Evolutionary conservation across 2,113 vertebrate species (phyloP).

Genomic region (Tragelaphus strepsiceros): DNA sequence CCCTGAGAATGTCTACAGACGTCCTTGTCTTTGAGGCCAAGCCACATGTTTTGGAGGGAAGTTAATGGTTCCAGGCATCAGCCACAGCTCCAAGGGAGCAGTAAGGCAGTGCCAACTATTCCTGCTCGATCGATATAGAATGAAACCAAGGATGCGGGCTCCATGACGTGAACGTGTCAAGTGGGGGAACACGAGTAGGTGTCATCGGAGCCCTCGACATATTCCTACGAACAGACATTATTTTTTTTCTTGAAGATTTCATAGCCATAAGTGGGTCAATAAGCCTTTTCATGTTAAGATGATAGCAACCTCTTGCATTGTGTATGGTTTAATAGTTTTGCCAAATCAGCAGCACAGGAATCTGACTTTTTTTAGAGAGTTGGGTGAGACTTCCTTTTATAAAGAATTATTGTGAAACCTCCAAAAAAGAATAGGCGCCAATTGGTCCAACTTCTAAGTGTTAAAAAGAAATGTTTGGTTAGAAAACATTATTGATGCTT

Average conservation of each 20-base stretch:
- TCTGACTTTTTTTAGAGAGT: neutral
- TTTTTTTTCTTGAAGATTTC: neutral
- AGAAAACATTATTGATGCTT: neutral
- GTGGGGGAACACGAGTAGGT: accelerated
- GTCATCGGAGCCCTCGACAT: neutral
- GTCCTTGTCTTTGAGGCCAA: neutral
- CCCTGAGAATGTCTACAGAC: neutral
- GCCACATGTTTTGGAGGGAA: neutral
- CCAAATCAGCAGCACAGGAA: conserved; percentile 61
- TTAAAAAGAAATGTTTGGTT: neutral
- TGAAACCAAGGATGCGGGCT: neutral
- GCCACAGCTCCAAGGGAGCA: neutral
- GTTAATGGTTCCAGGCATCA: neutral
- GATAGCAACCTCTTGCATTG: neutral
- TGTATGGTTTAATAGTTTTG: neutral
- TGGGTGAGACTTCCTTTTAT: neutral
- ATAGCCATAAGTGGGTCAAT: neutral
- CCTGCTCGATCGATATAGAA: neutral
- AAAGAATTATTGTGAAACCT: neutral
- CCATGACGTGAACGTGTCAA: accelerated
- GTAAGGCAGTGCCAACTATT: neutral
- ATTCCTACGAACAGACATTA: neutral
- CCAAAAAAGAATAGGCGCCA: neutral
- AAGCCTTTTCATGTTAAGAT: neutral
- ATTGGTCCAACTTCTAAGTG: neutral